phyloP scores from a whole-genome alignment of 1,140 invertebrate genomes.

The Trichogramma pretiosum region DNA sequence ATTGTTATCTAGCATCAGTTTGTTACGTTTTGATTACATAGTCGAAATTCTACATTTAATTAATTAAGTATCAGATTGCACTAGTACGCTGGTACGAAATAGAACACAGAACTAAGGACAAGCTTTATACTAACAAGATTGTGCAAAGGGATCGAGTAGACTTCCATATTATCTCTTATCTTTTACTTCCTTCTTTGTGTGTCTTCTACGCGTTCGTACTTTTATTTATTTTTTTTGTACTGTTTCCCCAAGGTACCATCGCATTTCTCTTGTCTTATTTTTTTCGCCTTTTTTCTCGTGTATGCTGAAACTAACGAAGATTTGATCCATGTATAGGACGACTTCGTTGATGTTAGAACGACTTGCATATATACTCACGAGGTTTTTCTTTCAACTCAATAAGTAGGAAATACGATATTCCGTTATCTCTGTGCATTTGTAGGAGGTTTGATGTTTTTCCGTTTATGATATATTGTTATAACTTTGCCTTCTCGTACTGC shows the following conservation, averaged over 20 bases:
- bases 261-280: neutral
- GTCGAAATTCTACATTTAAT: no score
- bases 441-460: constrained; percentile 1
- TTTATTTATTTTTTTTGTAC: neutral
- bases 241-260: neutral
- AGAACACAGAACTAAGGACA: no score
- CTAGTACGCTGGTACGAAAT: no score
- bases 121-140: constrained; percentile 32
- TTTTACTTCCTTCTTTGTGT: constrained; percentile 10
- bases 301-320: constrained; percentile 14
- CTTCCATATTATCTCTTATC: constrained; percentile 3
- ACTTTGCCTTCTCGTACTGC: no score
- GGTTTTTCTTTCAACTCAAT: constrained; percentile 10
- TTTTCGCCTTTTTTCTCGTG: constrained; percentile 2
- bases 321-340: constrained; percentile 10
- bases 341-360: constrained; percentile 4
- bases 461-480: no score
- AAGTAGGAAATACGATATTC: constrained; percentile 8
- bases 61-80: no score
- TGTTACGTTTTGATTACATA: no score
- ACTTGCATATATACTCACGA: neutral
- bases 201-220: neutral
- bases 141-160: constrained; percentile 25
- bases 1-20: no score
- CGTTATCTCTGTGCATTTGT: neutral